A percentile compares a stretch with the other conserved stretches of the same genome.
phyloP scores from a whole-genome alignment of 64 coral and sea anemone species.

The Astreopora myriophthalma region DNA sequence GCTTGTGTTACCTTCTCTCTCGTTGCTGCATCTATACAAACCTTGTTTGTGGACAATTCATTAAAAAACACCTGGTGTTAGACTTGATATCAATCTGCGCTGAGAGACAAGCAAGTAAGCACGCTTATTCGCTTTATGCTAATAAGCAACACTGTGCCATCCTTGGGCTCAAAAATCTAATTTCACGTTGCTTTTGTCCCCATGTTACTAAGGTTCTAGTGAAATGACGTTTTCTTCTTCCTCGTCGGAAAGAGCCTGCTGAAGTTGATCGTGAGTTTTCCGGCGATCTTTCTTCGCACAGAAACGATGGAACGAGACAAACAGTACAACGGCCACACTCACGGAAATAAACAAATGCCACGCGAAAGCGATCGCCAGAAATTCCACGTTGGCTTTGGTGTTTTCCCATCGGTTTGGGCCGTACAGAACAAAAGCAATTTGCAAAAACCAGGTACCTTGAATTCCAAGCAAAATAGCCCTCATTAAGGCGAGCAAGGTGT shows the following conservation, averaged over 20 bases:
- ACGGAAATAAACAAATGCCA: conserved; percentile 51
- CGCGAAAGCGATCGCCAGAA: conserved; percentile 16
- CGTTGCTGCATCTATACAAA: background rate
- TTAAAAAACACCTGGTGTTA: conserved; percentile 15
- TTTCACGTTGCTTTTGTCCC: background rate
- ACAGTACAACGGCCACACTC: background rate
- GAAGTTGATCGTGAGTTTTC: background rate
- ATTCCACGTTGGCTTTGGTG: conserved; percentile 12
- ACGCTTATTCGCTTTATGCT: background rate
- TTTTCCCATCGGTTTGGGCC: conserved; percentile 28
- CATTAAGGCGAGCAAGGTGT: background rate
- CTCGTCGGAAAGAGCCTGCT: background rate
- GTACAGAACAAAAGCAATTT: conserved; percentile 49
- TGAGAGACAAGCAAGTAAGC: background rate
- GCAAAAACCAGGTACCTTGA: conserved; percentile 55
- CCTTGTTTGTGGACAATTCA: background rate
- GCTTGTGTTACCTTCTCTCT: background rate
- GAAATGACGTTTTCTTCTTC: conserved; percentile 7
- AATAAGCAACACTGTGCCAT: background rate
- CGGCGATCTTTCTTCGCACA: background rate
- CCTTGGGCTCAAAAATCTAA: background rate
- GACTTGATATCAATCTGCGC: conserved; percentile 10
- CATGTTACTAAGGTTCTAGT: background rate
- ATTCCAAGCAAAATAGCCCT: conserved; percentile 30
- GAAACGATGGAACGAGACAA: conserved; percentile 1